phyloP scores from a whole-genome alignment of 2,113 vertebrate genomes.

The Actenoides lindsayi region DNA sequence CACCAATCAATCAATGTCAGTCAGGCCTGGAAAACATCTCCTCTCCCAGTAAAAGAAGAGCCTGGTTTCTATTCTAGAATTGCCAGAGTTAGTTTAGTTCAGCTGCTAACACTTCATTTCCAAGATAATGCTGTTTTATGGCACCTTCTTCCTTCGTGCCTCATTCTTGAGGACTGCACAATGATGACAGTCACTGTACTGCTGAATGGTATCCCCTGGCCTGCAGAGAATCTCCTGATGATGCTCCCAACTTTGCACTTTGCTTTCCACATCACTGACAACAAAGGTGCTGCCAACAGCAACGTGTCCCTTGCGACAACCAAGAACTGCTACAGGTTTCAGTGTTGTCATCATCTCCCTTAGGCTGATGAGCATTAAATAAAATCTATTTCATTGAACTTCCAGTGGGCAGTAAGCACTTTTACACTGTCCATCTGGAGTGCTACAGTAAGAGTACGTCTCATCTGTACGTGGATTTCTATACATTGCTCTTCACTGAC shows the following conservation, averaged over 20 bases:
- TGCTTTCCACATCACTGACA: not conserved
- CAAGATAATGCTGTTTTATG: not conserved
- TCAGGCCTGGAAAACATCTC: not conserved
- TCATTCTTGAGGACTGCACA: not conserved
- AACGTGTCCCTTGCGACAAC: not conserved
- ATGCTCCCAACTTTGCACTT: not conserved
- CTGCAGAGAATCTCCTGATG: not conserved
- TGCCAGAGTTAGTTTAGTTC: not conserved
- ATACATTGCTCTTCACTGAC: not conserved
- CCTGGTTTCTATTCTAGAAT: not conserved
- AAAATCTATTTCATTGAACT: not conserved
- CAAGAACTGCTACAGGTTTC: not conserved
- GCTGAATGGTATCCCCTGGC: not conserved
- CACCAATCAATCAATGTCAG: not conserved
- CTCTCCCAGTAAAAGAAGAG: not conserved
- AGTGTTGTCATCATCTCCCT: rapidly evolving
- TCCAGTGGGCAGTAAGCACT: not conserved
- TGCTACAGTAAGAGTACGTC: not conserved
- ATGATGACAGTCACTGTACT: not conserved
- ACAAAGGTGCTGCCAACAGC: not conserved
- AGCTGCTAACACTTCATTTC: not conserved
- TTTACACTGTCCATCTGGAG: not conserved
- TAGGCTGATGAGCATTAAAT: not conserved
- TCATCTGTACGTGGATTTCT: not conserved
- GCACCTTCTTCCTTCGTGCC: not conserved